Evolutionary conservation across 1,140 invertebrate genomes (phyloP), one percentile per base, ranked within the genome.

Genomic region (Xylocopa sonorina): DNA sequence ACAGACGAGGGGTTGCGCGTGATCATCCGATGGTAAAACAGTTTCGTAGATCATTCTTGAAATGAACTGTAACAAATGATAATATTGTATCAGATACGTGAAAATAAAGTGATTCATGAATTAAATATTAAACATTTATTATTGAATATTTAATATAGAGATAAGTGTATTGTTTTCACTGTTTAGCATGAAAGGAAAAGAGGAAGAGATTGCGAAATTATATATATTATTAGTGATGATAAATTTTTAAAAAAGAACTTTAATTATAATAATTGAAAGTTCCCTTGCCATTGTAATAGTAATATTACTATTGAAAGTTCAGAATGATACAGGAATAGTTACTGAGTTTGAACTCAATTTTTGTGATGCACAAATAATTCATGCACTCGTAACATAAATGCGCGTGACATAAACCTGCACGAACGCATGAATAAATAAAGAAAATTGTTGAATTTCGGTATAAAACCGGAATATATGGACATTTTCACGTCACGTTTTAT

Each of bases 1-100:
- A 48, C 32, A 16, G 57, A 16, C 4, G 0, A 38, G 24, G 29
- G 50, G 48, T 46, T 55, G 63, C 4, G 2, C 4, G 3, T n/a
- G n/a, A n/a, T n/a, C n/a, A n/a, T n/a, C n/a, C 12, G 27, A 48
- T 46, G 74, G 41, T 76, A 76, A 67, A 76, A 76, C 50, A 76
- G 62, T 21, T 38, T 29, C 6, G 0, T 0, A n/a, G 24, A 18
- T 32, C 10, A 29, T 55, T 55, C 14, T 55, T 55, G 38, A 38
- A 38, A 38, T 38, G 3, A 38, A 38, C 9, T 38, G 38, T 38
- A 9, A 38, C 9, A 3, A 9, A 38, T 38, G 9, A 38, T 38
- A 38, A 38, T 38, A n/a, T n/a, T n/a, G n/a, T n/a, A n/a, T n/a
- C n/a, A n/a, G n/a, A n/a, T n/a, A n/a, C n/a, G n/a, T n/a, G n/a